phyloP scores from a whole-genome alignment of 2,888 invertebrate species.

The Diogma glabrata region DNA sequence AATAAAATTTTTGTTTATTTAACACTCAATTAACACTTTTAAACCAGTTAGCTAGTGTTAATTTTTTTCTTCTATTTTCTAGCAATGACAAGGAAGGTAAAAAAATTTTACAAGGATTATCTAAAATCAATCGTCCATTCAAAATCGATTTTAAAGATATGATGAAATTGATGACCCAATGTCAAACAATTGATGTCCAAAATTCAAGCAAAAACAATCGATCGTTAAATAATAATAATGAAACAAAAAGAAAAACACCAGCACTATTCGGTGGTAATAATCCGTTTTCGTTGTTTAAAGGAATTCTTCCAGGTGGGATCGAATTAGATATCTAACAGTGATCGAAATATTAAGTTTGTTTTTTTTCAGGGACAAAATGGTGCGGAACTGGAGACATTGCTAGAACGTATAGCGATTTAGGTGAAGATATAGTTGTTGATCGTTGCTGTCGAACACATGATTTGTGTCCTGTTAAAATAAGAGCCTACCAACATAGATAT shows the following conservation, averaged over 20 bases:
- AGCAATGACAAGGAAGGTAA: slow-evolving; percentile 61
- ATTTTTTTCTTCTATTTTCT: slow-evolving; percentile 26
- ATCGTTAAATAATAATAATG: slow-evolving; percentile 14
- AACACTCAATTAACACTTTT: too few relatives aligned
- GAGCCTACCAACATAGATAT: slow-evolving; percentile 47
- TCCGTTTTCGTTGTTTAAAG: slow-evolving; percentile 60
- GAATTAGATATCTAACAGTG: background rate
- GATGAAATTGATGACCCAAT: slow-evolving; percentile 68
- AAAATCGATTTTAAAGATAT: slow-evolving; percentile 61
- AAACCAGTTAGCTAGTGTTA: too few relatives aligned
- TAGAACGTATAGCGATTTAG: slow-evolving; percentile 70
- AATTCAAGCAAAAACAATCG: slow-evolving; percentile 2
- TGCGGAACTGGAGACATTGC: slow-evolving; percentile 88
- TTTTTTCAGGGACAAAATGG: slow-evolving; percentile 69
- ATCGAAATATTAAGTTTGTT: background rate
- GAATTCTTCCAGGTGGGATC: slow-evolving; percentile 64
- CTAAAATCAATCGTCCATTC: slow-evolving; percentile 48
- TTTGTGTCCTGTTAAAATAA: slow-evolving; percentile 72
- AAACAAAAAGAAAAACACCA: slow-evolving; percentile 23
- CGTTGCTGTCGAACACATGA: slow-evolving; percentile 84
- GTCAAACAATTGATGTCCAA: slow-evolving; percentile 50
- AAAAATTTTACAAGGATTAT: slow-evolving; percentile 50
- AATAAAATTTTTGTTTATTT: too few relatives aligned
- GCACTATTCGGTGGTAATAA: slow-evolving; percentile 47
- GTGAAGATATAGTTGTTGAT: slow-evolving; percentile 56